A percentile compares a stretch with the other conserved stretches of the same genome.
phyloP scores from a whole-genome alignment of 2,797 vertebrate species.

The Gila robusta region DNA sequence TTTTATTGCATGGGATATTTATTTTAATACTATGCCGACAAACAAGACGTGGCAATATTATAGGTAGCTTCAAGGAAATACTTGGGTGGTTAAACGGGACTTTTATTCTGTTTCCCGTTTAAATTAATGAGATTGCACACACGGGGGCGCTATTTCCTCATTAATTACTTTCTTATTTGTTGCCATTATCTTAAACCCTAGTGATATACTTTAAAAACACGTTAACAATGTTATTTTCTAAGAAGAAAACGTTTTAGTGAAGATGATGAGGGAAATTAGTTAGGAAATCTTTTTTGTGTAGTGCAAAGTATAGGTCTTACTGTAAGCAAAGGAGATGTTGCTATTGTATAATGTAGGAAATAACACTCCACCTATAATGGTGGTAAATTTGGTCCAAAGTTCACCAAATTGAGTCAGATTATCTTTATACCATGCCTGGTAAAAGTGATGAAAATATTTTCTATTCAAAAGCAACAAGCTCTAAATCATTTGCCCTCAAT shows the following conservation, averaged over 20 bases:
- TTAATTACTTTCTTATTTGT: not conserved
- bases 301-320: not conserved
- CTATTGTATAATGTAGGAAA: not conserved
- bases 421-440: not conserved
- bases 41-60: not conserved
- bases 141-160: conserved; percentile 18
- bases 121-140: not conserved
- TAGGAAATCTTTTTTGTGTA: not conserved
- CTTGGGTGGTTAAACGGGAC: not conserved
- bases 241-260: not conserved
- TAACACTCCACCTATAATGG: not conserved
- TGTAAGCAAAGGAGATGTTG: not conserved
- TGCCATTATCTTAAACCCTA: not conserved
- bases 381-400: not conserved
- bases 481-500: not conserved
- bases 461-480: not conserved
- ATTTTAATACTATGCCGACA: not conserved
- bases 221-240: not conserved
- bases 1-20: not conserved
- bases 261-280: not conserved
- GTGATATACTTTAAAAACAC: not conserved
- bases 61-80: not conserved
- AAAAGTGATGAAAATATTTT: not conserved
- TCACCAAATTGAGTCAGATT: not conserved
- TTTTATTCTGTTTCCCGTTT: conserved; percentile 5